Percentiles rank a stretch among this genome's conserved stretches.
These are phyloP conservation scores for Arenaria interpres DNA, from an alignment of 2,113 vertebrate genomes.

Conservation along the genomic window DNA sequence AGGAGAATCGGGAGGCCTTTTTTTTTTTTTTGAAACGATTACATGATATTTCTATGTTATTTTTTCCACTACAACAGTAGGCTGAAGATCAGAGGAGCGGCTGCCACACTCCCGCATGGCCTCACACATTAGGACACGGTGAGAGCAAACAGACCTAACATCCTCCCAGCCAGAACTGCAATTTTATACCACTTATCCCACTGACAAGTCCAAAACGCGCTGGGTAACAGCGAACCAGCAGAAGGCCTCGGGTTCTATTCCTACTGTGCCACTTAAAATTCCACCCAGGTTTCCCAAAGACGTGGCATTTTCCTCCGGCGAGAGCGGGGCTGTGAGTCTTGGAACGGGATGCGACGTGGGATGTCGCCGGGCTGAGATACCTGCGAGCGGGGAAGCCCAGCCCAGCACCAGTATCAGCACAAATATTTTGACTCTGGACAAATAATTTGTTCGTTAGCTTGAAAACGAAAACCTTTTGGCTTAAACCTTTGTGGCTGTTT, in stretches of 20 bases:
- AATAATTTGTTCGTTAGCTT: not conserved
- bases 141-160: not conserved
- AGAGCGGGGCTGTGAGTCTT: not conserved
- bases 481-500: not conserved
- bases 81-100: not conserved
- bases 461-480: not conserved
- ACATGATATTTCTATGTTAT: not conserved
- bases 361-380: not conserved
- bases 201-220: not conserved
- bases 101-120: not conserved
- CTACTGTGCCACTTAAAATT: not conserved
- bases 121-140: not conserved
- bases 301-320: not conserved
- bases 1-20: not conserved
- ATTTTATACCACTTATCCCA: not conserved
- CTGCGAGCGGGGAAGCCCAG: not conserved
- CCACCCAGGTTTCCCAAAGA: not conserved
- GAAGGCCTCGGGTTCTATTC: not conserved
- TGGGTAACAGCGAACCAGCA: not conserved
- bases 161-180: not conserved
- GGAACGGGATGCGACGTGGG: fast-evolving
- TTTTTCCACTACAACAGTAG: not conserved
- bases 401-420: not conserved
- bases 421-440: not conserved
- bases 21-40: not conserved